phyloP scores from a whole-genome alignment of 1,140 invertebrate species.

The Drosophila bipectinata region DNA sequence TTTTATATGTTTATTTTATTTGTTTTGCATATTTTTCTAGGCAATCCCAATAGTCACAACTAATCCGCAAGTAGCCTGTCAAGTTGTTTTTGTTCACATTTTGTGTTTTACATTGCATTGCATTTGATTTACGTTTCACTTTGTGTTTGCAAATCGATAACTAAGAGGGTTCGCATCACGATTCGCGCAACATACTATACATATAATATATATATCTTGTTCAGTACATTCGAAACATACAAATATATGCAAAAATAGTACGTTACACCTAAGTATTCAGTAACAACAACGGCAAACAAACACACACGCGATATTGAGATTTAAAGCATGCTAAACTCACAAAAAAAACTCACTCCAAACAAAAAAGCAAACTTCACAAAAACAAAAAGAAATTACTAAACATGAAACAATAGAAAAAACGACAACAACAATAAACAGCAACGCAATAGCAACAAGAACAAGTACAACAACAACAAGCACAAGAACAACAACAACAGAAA shows the following conservation, averaged over 20 bases:
- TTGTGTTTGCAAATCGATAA: slow-evolving; percentile 44
- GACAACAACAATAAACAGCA: slow-evolving; percentile 64
- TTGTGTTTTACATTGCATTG: slow-evolving; percentile 57
- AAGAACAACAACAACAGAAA: slow-evolving; percentile 59
- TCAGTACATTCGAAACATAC: slow-evolving; percentile 38
- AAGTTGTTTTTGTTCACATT: slow-evolving; percentile 72
- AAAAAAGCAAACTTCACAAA: slow-evolving; percentile 65
- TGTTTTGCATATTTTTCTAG: slow-evolving; percentile 76
- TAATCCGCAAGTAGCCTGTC: slow-evolving; percentile 70
- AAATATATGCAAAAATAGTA: slow-evolving; percentile 35
- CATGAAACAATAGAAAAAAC: slow-evolving; percentile 33
- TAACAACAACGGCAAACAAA: slow-evolving; percentile 28
- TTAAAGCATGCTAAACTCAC: slow-evolving; percentile 79
- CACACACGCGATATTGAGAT: slow-evolving; percentile 70
- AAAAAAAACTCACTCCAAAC: slow-evolving; percentile 58
- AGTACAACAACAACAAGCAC: slow-evolving; percentile 50
- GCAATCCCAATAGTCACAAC: slow-evolving; percentile 83
- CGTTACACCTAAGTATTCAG: slow-evolving; percentile 55
- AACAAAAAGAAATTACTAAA: slow-evolving; percentile 35
- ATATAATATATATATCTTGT: slow-evolving; percentile 32
- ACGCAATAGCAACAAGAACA: slow-evolving; percentile 64
- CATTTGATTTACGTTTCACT: slow-evolving; percentile 56
- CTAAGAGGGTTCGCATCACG: slow-evolving; percentile 21
- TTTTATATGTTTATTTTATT: slow-evolving; percentile 30
- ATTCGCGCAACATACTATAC: slow-evolving; percentile 12